Evolutionary conservation across 2,888 invertebrate genomes (phyloP).

Genomic region (Drosophila picticornis): DNA sequence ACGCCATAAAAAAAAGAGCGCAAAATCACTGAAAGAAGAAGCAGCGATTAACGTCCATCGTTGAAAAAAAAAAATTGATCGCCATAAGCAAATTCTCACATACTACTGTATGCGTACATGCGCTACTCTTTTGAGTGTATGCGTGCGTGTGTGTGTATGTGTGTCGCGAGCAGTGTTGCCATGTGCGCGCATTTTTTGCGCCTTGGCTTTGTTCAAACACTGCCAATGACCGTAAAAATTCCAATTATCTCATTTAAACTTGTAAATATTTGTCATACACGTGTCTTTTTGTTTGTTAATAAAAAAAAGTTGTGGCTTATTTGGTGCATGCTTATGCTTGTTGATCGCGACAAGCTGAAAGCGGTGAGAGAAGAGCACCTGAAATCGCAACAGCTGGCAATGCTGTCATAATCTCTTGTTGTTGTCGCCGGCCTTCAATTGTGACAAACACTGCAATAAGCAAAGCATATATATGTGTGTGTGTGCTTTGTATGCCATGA

Average conservation of each 20-base stretch:
- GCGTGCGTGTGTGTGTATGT: slow-evolving; percentile 47
- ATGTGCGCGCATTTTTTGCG: slow-evolving; percentile 73
- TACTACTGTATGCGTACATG: slow-evolving; percentile 32
- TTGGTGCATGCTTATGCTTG: slow-evolving; percentile 25
- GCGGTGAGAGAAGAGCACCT: slow-evolving; percentile 34
- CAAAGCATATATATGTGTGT: slow-evolving; percentile 29
- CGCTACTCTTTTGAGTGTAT: slow-evolving; percentile 34
- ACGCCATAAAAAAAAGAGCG: slow-evolving; percentile 65
- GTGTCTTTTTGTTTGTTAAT: slow-evolving; percentile 12
- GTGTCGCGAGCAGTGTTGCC: slow-evolving; percentile 70
- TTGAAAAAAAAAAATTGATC: slow-evolving; percentile 69
- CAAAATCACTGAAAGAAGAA: slow-evolving; percentile 48
- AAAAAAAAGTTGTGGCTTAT: slow-evolving; percentile 2
- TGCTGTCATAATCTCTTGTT: slow-evolving; percentile 49
- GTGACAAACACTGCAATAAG: slow-evolving; percentile 65
- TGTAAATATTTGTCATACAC: slow-evolving; percentile 8
- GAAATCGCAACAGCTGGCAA: slow-evolving; percentile 68
- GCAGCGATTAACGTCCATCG: slow-evolving; percentile 50
- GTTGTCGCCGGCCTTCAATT: slow-evolving; percentile 68
- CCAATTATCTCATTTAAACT: slow-evolving; percentile 33
- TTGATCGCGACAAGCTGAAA: slow-evolving; percentile 46
- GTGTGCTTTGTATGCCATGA: slow-evolving; percentile 54
- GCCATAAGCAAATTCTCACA: slow-evolving; percentile 75
- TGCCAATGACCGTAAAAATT: slow-evolving; percentile 35
- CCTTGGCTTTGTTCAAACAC: slow-evolving; percentile 51